phyloP scores from a whole-genome alignment of 1,140 invertebrate genomes.

The Drosophila takahashii region DNA sequence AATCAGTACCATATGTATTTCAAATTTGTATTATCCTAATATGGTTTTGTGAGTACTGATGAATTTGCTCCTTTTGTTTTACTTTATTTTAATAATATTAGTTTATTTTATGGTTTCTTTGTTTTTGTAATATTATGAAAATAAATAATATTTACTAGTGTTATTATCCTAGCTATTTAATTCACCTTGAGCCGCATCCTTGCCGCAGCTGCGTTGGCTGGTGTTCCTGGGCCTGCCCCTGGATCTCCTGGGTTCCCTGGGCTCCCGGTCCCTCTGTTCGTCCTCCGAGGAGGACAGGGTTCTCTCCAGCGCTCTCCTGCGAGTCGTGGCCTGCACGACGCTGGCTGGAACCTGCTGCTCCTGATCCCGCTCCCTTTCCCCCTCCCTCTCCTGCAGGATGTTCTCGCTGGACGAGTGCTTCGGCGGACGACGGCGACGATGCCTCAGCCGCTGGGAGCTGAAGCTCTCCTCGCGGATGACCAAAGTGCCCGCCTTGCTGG shows the following conservation, averaged over 20 bases:
- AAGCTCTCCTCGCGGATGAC: slow-evolving; percentile 85
- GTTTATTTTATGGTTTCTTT: too few species aligned
- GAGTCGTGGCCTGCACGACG: slow-evolving; percentile 61
- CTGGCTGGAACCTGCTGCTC: background rate
- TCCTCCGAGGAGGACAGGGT: slow-evolving; percentile 62
- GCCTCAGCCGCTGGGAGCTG: slow-evolving; percentile 59
- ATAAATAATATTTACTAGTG: too few species aligned
- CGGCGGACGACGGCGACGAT: slow-evolving; percentile 61
- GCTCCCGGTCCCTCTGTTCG: slow-evolving; percentile 8
- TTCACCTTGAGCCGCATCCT: slow-evolving; percentile 59
- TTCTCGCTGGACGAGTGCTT: slow-evolving; percentile 72
- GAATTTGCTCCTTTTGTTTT: too few species aligned
- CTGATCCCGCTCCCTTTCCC: background rate
- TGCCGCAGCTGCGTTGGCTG: slow-evolving; percentile 45
- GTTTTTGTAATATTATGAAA: too few species aligned
- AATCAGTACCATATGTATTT: too few species aligned
- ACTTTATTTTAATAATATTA: too few species aligned
- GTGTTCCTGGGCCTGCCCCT: slow-evolving; percentile 37
- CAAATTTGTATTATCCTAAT: too few species aligned
- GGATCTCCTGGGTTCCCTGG: slow-evolving; percentile 11
- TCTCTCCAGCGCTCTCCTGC: slow-evolving; percentile 9
- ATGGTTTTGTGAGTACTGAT: too few species aligned
- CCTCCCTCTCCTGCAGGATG: slow-evolving; percentile 22
- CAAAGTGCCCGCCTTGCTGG: slow-evolving; percentile 85
- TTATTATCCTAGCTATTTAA: background rate